Conservation (phyloP, 2,113 vertebrate species). For the Cygnus buccinator region DNA sequence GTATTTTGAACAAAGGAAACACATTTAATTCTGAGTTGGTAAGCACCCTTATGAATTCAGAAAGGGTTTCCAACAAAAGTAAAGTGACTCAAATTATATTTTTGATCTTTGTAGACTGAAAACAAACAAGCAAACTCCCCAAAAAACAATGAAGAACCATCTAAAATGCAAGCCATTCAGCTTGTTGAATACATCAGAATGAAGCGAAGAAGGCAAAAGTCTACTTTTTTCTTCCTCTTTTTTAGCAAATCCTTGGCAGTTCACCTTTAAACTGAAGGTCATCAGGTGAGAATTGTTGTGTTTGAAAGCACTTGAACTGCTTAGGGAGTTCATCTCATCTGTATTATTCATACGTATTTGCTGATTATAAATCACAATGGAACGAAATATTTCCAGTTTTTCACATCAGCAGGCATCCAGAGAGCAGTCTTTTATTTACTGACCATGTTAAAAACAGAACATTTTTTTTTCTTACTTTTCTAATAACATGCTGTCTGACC, state of each 20-base stretch:
- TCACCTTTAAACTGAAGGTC: constrained; percentile 68
- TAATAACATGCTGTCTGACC: constrained; percentile 71
- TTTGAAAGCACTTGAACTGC: constrained; percentile 55
- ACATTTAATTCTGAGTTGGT: neutral
- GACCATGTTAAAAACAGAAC: constrained; percentile 61
- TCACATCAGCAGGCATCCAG: constrained; percentile 65
- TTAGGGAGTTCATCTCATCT: constrained; percentile 44
- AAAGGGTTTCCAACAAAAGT: neutral
- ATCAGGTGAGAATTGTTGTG: constrained; percentile 21
- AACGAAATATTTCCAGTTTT: constrained; percentile 61
- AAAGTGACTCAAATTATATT: neutral
- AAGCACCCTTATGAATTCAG: neutral
- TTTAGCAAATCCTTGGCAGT: constrained; percentile 59
- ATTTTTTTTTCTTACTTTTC: constrained; percentile 65
- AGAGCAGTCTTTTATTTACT: constrained; percentile 74
- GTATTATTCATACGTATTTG: constrained; percentile 61
- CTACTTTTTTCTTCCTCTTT: neutral
- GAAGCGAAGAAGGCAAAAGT: neutral
- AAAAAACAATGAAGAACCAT: neutral
- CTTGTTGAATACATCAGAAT: constrained; percentile 13
- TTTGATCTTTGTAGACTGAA: neutral
- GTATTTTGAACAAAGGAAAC: neutral
- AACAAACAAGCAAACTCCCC: too few relatives aligned
- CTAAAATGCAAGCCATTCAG: neutral
- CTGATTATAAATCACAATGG: constrained; percentile 66